Base-by-base conservation (phyloP, 2,888 invertebrate genomes). In the Acrobasis repandana region DNA sequence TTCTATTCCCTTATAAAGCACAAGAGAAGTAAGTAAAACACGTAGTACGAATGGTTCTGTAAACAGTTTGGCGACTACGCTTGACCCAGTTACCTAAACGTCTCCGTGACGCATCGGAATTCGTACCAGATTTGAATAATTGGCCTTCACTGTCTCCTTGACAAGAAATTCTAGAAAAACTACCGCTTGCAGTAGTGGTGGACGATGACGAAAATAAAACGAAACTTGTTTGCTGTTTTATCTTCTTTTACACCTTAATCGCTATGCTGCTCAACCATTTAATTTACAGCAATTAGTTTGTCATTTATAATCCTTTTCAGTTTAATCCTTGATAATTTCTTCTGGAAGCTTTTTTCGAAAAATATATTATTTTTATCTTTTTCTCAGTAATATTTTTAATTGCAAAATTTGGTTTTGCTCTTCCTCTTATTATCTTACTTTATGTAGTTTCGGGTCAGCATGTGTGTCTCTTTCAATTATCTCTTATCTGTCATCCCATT, bases 51-150 rank as follows among this genome's bases (percentile, higher is more conserved):
- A 60, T 78, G 70, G 75, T 73, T 76, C 77, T 76, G 72, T 76
- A 73, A 76, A 80, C 73, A 72, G 67, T 75, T 76, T 74, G 72
- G 75, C 75, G 79, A 79, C 76, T 82, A 74, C 76, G 75, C 76
- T 83, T 82, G 85, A 84, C 87, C 87, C 74, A 86, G 76, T 85
- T 83, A 72, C 70, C 70, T 73, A 76, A 76, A 73, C 74, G 74
- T 75, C 79, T 77, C 77, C 74, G 79, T 83, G 82, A 84, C 84
- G 86, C 80, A 73, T 78, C 73, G 85, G 85, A 80, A 88, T 88
- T 83, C 77, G 85, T 79, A 81, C 83, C 77, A 85, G 80, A 85
- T 88, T 88, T 83, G 73, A 84, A 80, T 80, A 80, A 79, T 79
- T 82, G 76, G 71, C 79, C 79, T 80, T 78, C 76, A 72, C 73